Evolutionary conservation across 2,113 vertebrate genomes (phyloP), one percentile per base, ranked within the genome.

Genomic region (Nothoprocta pentlandii): DNA sequence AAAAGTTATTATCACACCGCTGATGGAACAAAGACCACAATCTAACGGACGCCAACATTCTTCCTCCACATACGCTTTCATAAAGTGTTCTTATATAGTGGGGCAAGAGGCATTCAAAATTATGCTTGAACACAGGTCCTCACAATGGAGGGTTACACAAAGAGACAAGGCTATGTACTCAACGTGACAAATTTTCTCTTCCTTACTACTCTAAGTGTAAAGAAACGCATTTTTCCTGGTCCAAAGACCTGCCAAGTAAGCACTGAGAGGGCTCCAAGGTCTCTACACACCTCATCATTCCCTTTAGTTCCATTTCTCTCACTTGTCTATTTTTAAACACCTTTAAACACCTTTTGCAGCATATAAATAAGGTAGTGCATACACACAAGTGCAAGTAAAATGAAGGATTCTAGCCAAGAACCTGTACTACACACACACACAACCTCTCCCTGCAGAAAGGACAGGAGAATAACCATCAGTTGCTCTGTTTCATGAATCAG

Each of bases 301-400:
- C 47, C 59, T 87, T 77, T 39, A 64, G 20, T 32, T 30, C 10
- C 4, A 1, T 51, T 80, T 82, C 16, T 70, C 25, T 47, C n/a
- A 61, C 21, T 44, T 76, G 58, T 36, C 32, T 8, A 4, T 81
- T 88, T 64, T 75, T 14, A 69, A 22, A 34, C 2, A 11, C 36
- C 36, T 39, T 39, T 39, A 51, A 70, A 70, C 77, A 75, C 15
- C 14, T 22, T 32, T 9, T 28, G 16, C 28, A 61, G 47, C 13
- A 49, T 1, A 12, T 12, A 49, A 0, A 0, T 14, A 68, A 87
- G 67, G 28, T n/a, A 62, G 10, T 2, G 3, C 47, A 42, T 34
- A 68, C 19, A 68, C 39, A 59, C 44, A 14, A 3, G 58, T 26
- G 11, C 28, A 56, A 0, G 9, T n/a, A 51, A 68, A 81, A 30